A percentile compares a stretch with the other conserved stretches of the same genome.
Evolutionary conservation across 2,113 vertebrate genomes (phyloP).

Genomic region (Epinephelus cyanopodus): DNA sequence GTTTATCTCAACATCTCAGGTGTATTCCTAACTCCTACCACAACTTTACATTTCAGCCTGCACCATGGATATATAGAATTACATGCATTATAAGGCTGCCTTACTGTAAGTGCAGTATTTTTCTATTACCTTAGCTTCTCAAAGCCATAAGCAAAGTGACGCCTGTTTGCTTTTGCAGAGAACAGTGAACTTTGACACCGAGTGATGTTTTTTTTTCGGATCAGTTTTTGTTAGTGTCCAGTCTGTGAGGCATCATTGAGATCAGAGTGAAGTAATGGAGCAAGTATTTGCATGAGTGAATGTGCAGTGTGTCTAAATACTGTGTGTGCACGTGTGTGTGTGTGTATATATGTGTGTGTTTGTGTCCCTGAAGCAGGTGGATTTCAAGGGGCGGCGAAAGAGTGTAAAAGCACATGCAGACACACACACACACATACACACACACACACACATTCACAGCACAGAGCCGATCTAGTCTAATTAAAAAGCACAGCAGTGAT

Average conservation of each 20-base stretch:
- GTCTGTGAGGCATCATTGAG: conserved; percentile 43
- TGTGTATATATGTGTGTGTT: conserved; percentile 15
- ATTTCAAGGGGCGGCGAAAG: conserved; percentile 60
- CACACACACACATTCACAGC: conserved; percentile 36
- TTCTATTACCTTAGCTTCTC: neutral
- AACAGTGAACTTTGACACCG: conserved; percentile 43
- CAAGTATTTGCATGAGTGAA: conserved; percentile 43
- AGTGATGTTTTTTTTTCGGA: conserved; percentile 23
- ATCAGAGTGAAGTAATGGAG: conserved; percentile 40
- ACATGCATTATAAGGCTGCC: neutral
- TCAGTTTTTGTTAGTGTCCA: conserved; percentile 25
- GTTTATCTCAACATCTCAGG: neutral
- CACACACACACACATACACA: conserved; percentile 1
- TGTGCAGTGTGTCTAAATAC: conserved; percentile 38
- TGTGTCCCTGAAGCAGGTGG: conserved; percentile 61
- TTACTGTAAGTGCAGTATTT: neutral
- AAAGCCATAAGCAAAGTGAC: neutral
- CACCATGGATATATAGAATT: neutral
- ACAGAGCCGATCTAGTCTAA: conserved; percentile 70
- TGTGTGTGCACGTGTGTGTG: conserved; percentile 16
- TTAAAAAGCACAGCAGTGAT: conserved; percentile 78
- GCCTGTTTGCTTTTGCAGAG: conserved; percentile 13
- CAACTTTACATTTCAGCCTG: neutral
- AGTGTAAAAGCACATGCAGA: conserved; percentile 51
- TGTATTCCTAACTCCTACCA: neutral